phyloP scores from a whole-genome alignment of 1,140 invertebrate genomes.

The Cataglyphis hispanica region DNA sequence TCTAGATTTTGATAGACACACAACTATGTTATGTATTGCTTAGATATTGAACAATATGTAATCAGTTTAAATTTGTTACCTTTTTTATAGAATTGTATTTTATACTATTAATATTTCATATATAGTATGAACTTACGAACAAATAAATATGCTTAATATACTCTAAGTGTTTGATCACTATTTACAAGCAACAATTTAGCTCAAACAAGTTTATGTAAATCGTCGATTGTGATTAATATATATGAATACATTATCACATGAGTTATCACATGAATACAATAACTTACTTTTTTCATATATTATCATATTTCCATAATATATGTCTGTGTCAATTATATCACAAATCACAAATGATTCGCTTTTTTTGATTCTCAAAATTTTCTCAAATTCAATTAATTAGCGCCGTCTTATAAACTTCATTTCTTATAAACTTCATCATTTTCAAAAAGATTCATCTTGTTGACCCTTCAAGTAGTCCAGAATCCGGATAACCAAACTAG shows the following conservation, averaged over 20 bases:
- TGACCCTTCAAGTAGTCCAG: slow-evolving; percentile 70
- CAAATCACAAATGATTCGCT: slow-evolving; percentile 12
- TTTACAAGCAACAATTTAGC: slow-evolving; percentile 42
- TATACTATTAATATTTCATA: slow-evolving; percentile 21
- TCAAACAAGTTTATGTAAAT: slow-evolving; percentile 22
- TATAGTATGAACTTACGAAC: slow-evolving; percentile 6
- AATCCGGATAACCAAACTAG: slow-evolving; percentile 78
- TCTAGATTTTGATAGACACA: slow-evolving; percentile 14
- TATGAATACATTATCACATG: neutral
- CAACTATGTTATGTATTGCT: neutral
- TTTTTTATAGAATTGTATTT: slow-evolving; percentile 31
- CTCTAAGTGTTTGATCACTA: slow-evolving; percentile 29
- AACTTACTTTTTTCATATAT: slow-evolving; percentile 28
- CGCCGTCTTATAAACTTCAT: no score
- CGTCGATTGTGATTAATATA: slow-evolving; percentile 19
- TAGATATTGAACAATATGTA: neutral
- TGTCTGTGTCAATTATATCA: slow-evolving; percentile 38
- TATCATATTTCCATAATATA: slow-evolving; percentile 5
- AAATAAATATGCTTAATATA: slow-evolving; percentile 2
- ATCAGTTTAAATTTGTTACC: slow-evolving; percentile 29
- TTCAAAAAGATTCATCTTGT: slow-evolving; percentile 27
- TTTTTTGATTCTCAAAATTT: slow-evolving; percentile 15
- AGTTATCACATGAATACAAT: neutral
- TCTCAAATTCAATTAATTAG: neutral
- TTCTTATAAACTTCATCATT: no score